Evolutionary conservation across 2,888 invertebrate genomes (phyloP).

Genomic region (Hanleya hanleyi): DNA sequence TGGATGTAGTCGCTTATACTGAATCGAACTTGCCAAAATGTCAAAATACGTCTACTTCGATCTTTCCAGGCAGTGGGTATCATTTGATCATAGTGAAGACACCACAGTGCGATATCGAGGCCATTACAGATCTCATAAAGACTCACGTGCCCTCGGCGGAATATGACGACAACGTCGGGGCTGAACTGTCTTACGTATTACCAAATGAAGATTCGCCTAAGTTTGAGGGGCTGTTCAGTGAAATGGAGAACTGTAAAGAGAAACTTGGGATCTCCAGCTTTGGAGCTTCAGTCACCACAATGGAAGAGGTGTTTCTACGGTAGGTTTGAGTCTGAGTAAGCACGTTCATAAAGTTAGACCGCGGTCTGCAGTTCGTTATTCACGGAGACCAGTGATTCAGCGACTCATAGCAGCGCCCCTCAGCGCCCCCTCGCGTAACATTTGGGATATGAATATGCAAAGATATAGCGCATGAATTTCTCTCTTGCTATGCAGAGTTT

Average conservation of each 20-base stretch:
- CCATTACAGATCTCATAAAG: constrained; percentile 79
- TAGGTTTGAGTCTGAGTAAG: too few species aligned
- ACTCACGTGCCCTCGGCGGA: constrained; percentile 80
- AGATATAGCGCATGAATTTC: too few species aligned
- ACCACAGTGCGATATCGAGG: constrained; percentile 73
- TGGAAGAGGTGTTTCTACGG: constrained; percentile 85
- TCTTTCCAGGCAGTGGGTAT: constrained; percentile 85
- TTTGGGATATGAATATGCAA: too few species aligned
- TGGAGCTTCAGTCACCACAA: constrained; percentile 87
- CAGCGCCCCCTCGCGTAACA: too few species aligned
- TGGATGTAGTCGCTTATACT: too few species aligned
- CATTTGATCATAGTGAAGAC: constrained; percentile 81
- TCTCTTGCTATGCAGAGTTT: too few species aligned
- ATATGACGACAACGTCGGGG: constrained; percentile 74
- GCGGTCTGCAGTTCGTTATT: too few species aligned
- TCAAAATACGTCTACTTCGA: too few species aligned
- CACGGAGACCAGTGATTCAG: too few species aligned
- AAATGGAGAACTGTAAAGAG: constrained; percentile 63
- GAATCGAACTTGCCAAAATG: too few species aligned
- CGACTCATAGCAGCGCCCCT: too few species aligned
- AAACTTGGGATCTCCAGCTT: constrained; percentile 83
- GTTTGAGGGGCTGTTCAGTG: constrained; percentile 61
- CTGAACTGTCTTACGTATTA: constrained; percentile 66
- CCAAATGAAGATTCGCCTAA: constrained; percentile 59
- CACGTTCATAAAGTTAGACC: too few species aligned